Conservation (phyloP, 1,140 invertebrate species). For the Brachionus angularis region DNA sequence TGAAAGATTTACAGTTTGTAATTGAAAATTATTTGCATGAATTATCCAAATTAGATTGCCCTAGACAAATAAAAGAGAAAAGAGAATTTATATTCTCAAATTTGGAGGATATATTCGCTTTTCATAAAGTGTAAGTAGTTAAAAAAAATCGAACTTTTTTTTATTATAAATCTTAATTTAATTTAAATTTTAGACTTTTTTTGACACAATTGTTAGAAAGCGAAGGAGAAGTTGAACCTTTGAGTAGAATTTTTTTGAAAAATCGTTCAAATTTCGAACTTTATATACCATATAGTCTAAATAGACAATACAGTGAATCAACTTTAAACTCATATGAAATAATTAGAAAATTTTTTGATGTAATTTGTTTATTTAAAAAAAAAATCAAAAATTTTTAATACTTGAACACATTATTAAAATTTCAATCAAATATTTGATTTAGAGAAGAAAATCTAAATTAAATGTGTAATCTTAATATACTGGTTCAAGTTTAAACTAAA, state of each 20-base stretch:
- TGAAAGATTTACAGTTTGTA: conserved; percentile 30
- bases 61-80: conserved; percentile 25
- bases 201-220: conserved; percentile 24
- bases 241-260: conserved; percentile 37
- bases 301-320: conserved; percentile 36
- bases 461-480: too few species aligned
- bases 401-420: too few species aligned
- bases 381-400: too few species aligned
- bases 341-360: conserved; percentile 38
- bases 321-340: conserved; percentile 37
- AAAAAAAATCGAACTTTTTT: not conserved
- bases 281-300: conserved; percentile 25
- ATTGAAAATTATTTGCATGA: conserved; percentile 42
- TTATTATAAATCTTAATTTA: not conserved
- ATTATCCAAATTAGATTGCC: conserved; percentile 25
- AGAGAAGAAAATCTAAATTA: too few species aligned
- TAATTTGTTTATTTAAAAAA: not conserved
- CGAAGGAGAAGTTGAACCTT: conserved; percentile 8
- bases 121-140: conserved; percentile 43
- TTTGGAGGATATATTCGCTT: conserved; percentile 42
- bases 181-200: conserved; percentile 7
- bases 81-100: conserved; percentile 37
- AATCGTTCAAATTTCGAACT: conserved; percentile 41
- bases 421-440: too few species aligned
- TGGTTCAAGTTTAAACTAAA: too few species aligned